phyloP scores from a whole-genome alignment of 2,797 vertebrate genomes.

The Decapterus maruadsi region DNA sequence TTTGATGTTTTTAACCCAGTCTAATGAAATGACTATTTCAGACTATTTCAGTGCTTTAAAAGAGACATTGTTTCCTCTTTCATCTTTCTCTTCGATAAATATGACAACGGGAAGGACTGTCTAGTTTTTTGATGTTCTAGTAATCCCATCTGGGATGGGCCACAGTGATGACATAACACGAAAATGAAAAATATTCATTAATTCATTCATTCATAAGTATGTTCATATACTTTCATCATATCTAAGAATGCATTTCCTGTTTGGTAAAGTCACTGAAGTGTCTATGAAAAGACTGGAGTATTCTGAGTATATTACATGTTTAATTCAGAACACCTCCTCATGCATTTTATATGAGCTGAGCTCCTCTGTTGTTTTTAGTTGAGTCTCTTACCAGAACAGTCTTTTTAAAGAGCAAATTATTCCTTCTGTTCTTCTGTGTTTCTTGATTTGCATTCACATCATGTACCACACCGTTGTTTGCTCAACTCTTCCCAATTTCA shows the following conservation, averaged over 20 bases:
- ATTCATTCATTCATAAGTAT: not conserved
- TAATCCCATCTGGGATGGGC: too few relatives aligned
- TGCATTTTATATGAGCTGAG: conserved; percentile 29
- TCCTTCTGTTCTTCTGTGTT: not conserved
- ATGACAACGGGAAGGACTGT: too few relatives aligned
- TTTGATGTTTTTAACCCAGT: not conserved
- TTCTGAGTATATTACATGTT: conserved; percentile 21
- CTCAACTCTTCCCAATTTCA: not conserved
- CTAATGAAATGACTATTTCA: too few relatives aligned
- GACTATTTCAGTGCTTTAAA: not conserved
- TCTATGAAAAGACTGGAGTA: not conserved
- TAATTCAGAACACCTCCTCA: conserved; percentile 39
- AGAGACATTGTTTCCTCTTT: not conserved
- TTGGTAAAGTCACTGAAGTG: not conserved
- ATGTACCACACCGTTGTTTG: not conserved
- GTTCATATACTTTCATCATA: not conserved
- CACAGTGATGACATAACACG: too few relatives aligned
- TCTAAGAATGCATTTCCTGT: not conserved
- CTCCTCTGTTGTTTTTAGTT: conserved; percentile 7
- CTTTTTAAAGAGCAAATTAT: not conserved
- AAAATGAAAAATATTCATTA: too few relatives aligned
- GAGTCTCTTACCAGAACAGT: not conserved
- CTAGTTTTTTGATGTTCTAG: too few relatives aligned
- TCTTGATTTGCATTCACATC: not conserved
- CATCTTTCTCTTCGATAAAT: not conserved